Base-by-base conservation (phyloP, 2,888 invertebrate genomes). In the Hemistola chrysoprasaria region DNA sequence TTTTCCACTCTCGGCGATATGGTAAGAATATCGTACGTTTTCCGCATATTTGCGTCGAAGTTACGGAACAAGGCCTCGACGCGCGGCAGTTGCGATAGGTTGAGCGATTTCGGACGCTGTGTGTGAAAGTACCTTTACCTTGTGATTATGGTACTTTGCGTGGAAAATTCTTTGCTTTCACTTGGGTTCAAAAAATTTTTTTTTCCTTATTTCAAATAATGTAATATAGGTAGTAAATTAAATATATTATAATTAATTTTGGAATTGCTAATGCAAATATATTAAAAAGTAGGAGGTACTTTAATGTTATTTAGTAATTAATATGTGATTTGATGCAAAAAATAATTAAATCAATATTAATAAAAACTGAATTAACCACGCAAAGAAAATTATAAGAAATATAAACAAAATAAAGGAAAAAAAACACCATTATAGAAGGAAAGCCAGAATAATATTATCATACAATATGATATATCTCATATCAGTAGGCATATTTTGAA, bases 71-170 rank as follows among this genome's bases (percentile, higher is more conserved):
- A 55, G 1, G 86, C 88, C 47, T 84, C 84, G 33, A 87, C 84
- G 6, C 83, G 74, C 11, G 85, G 81, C 64, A 89, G 74, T 71
- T 89, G 90, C 4, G 83, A 81, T 40, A 90, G 59, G 73, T 88
- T 90, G 62, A 90, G 81, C 54, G 89, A 89, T 57, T 83, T 83
- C 73, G 90, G 90, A 64, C 90, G 76, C 84, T 44, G 43, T 1
- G 28, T 32, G 25, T 29, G 8, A 42, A 30, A 8, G 22, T 53
- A 71, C 77, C 76, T 66, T 55, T 71, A 71, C 71, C 72, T 42
- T 41, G 49, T 50, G 42, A 47, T 46, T 44, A 24, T 45, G 44
- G 16, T 16, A 4, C 16, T 16, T 8, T 2, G 20, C 8, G 21
- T 30, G 23, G 28, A 25, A 7, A 29, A 34, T 30, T 25, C 24